A percentile compares a stretch with the other conserved stretches of the same genome.
phyloP scores from a whole-genome alignment of 2,888 invertebrate species.

The Aporophyla lueneburgensis region DNA sequence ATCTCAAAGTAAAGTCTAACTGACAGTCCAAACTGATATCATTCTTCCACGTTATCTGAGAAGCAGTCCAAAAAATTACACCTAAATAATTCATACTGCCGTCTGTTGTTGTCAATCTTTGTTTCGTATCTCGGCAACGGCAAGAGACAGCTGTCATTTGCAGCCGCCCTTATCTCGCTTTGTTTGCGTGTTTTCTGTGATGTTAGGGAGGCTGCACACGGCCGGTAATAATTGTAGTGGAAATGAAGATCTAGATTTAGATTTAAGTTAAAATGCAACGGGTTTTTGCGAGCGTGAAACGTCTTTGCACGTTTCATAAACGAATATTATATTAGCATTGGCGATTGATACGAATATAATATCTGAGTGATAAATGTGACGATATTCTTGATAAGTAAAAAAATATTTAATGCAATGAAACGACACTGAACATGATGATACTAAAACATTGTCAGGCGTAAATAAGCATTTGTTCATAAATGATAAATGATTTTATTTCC shows the following conservation, averaged over 20 bases:
- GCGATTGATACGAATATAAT: background rate
- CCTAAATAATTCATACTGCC: slow-evolving; percentile 63
- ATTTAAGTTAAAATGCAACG: background rate
- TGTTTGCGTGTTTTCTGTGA: slow-evolving; percentile 65
- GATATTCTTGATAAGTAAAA: background rate
- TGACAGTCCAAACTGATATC: slow-evolving; percentile 62
- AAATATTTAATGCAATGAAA: slow-evolving; percentile 2
- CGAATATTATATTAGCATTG: background rate
- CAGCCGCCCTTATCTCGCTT: slow-evolving; percentile 67
- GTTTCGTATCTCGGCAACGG: slow-evolving; percentile 66
- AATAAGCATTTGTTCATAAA: background rate
- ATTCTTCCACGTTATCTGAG: slow-evolving; percentile 59
- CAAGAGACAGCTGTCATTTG: slow-evolving; percentile 72
- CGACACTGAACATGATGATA: background rate
- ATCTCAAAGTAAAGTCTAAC: slow-evolving; percentile 43
- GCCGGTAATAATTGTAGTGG: slow-evolving; percentile 15
- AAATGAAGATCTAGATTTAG: slow-evolving; percentile 6
- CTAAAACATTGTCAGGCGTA: slow-evolving; percentile 14
- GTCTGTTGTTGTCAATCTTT: slow-evolving; percentile 68
- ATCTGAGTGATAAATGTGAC: background rate
- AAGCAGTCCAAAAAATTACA: slow-evolving; percentile 64
- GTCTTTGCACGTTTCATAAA: background rate
- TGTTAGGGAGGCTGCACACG: slow-evolving; percentile 46
- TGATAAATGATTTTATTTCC: too few species aligned
- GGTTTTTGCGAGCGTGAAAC: background rate